phyloP scores from a whole-genome alignment of 2,888 invertebrate species.

The Acronicta psi region DNA sequence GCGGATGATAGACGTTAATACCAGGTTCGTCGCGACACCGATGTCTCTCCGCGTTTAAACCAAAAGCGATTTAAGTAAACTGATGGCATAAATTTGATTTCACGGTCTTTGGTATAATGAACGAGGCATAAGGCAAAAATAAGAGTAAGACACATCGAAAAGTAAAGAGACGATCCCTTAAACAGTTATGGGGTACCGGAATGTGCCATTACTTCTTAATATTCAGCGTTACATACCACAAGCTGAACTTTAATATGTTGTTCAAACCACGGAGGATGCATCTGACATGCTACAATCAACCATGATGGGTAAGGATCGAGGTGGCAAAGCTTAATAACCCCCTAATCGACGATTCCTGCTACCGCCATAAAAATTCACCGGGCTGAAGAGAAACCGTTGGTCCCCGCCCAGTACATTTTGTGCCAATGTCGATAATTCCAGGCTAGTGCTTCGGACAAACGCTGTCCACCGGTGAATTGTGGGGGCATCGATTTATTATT shows the following conservation, averaged over 20 bases:
- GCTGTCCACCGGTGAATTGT: slow-evolving; percentile 76
- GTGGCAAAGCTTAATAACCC: slow-evolving; percentile 74
- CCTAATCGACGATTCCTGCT: slow-evolving; percentile 76
- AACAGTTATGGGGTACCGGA: slow-evolving; percentile 20
- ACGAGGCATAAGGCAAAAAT: slow-evolving; percentile 24
- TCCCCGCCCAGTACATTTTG: slow-evolving; percentile 78
- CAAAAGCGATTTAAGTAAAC: slow-evolving; percentile 44
- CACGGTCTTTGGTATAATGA: slow-evolving; percentile 46
- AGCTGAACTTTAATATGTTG: slow-evolving; percentile 40
- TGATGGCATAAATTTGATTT: slow-evolving; percentile 56
- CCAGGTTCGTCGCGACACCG: slow-evolving; percentile 44
- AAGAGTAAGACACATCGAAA: slow-evolving; percentile 20
- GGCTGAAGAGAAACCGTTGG: slow-evolving; percentile 78
- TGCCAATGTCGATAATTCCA: slow-evolving; percentile 83
- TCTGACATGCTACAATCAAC: slow-evolving; percentile 61
- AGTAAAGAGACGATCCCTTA: slow-evolving; percentile 28
- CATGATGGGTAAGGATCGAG: slow-evolving; percentile 56
- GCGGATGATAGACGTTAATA: slow-evolving; percentile 63
- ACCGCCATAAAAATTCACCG: slow-evolving; percentile 79
- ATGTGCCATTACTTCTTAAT: slow-evolving; percentile 11
- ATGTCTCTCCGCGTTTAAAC: slow-evolving; percentile 41
- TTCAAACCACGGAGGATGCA: slow-evolving; percentile 47
- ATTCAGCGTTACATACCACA: slow-evolving; percentile 41
- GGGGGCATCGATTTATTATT: slow-evolving; percentile 86
- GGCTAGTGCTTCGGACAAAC: slow-evolving; percentile 76